phyloP scores from a whole-genome alignment of 2,888 invertebrate genomes.

The Periphyllus acericola region DNA sequence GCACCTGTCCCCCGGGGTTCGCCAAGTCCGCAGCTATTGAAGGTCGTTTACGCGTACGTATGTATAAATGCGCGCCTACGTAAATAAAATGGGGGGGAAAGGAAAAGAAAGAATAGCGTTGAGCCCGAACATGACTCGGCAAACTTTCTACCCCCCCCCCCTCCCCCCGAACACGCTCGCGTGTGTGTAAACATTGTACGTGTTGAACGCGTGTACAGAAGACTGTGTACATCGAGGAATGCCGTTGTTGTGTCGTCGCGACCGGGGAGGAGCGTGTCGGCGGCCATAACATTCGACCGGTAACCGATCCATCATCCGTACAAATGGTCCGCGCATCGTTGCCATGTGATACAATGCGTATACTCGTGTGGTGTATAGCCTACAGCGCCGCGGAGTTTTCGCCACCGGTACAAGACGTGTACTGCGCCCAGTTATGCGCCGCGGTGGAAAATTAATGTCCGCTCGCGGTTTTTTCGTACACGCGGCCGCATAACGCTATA shows the following conservation, averaged over 20 bases:
- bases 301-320: constrained; percentile 47
- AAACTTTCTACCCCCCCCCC: constrained; percentile 41
- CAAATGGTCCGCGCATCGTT: neutral
- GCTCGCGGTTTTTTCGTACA: no score
- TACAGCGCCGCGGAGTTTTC: no score
- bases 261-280: constrained; percentile 38
- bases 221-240: neutral
- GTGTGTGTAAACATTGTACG: constrained; percentile 13
- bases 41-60: neutral
- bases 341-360: neutral
- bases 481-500: no score
- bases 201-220: no score
- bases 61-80: neutral
- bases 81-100: neutral
- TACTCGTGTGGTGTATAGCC: no score
- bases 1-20: constrained; percentile 51
- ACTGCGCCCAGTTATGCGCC: no score
- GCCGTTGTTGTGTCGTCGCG: neutral
- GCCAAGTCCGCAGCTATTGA: constrained; percentile 19
- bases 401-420: no score
- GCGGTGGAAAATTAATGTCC: no score
- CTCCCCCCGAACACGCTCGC: constrained; percentile 28
- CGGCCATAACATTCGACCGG: constrained; percentile 45
- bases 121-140: constrained; percentile 38
- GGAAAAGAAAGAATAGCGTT: neutral